Evolutionary conservation across 1,140 invertebrate genomes (phyloP).

Genomic region (Mesaphorura yosii): DNA sequence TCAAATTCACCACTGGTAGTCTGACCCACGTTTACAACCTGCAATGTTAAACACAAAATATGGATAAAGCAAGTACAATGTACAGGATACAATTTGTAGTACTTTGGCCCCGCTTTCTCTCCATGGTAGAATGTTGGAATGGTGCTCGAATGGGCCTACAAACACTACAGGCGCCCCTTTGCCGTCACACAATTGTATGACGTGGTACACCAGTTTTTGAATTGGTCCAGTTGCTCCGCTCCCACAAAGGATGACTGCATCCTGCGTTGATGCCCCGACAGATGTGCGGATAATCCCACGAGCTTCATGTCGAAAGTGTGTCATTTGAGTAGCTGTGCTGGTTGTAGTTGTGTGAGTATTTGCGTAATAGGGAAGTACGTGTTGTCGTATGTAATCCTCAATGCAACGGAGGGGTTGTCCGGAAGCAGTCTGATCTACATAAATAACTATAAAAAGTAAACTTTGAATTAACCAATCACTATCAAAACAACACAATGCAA

Average conservation of each 20-base stretch:
- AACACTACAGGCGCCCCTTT: constrained; percentile 37
- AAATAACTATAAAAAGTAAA: constrained; percentile 2
- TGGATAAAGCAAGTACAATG: no score
- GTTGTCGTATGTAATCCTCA: constrained; percentile 42
- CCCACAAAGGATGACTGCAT: constrained; percentile 44
- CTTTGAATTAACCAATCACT: no score
- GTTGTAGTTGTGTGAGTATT: constrained; percentile 48
- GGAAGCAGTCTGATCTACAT: constrained; percentile 38
- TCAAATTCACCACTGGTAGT: constrained; percentile 9
- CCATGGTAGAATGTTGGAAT: constrained; percentile 48
- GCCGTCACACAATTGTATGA: constrained; percentile 30
- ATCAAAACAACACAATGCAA: no score
- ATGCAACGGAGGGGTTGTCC: constrained; percentile 41
- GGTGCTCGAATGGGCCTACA: constrained; percentile 45
- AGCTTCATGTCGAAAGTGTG: no score
- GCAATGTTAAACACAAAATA: no score
- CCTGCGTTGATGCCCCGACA: constrained; percentile 43
- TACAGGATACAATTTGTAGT: no score
- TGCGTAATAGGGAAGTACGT: constrained; percentile 47
- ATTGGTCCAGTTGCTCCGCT: constrained; percentile 43
- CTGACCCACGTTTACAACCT: constrained; percentile 31
- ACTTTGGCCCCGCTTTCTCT: constrained; percentile 38
- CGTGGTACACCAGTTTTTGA: constrained; percentile 40
- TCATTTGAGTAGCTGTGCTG: constrained; percentile 42
- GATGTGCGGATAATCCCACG: constrained; percentile 42